Conservation (phyloP, 2,113 vertebrate genomes). For the Apodemus sylvaticus region DNA sequence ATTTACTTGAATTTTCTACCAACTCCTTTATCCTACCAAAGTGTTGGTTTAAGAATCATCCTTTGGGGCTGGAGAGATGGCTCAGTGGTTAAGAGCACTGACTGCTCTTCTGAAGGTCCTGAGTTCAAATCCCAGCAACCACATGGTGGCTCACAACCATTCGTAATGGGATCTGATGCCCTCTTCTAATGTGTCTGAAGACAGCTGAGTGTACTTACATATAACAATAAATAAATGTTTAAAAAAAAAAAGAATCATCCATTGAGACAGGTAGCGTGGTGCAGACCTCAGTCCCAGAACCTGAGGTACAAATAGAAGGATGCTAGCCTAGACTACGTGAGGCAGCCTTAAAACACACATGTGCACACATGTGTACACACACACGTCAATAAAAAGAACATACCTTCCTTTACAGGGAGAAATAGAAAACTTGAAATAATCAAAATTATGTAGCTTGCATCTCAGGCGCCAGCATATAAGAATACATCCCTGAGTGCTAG, state of each 20-base stretch:
- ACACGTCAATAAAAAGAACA: not conserved
- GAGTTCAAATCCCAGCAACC: no score
- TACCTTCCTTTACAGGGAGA: not conserved
- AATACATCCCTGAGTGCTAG: conserved; percentile 17
- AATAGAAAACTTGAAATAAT: conserved; percentile 18
- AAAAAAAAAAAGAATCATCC: no score
- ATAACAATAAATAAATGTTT: no score
- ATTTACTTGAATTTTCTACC: not conserved
- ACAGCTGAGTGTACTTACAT: no score
- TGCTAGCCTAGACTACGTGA: not conserved
- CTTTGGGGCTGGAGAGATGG: no score
- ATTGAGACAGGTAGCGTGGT: not conserved
- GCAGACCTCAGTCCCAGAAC: not conserved
- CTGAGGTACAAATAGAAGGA: not conserved
- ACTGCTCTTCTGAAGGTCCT: no score
- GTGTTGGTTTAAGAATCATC: not conserved
- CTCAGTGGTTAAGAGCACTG: no score
- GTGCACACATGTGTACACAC: no score
- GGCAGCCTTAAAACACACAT: not conserved
- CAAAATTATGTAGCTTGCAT: not conserved
- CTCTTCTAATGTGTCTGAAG: no score
- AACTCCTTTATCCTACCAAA: conserved; percentile 13
- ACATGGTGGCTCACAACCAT: no score
- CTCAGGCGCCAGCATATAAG: not conserved
- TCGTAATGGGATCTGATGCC: no score